A percentile compares a stretch with the other conserved stretches of the same genome.
phyloP scores from a whole-genome alignment of 2,113 vertebrate genomes.

The Elephantulus edwardii region DNA sequence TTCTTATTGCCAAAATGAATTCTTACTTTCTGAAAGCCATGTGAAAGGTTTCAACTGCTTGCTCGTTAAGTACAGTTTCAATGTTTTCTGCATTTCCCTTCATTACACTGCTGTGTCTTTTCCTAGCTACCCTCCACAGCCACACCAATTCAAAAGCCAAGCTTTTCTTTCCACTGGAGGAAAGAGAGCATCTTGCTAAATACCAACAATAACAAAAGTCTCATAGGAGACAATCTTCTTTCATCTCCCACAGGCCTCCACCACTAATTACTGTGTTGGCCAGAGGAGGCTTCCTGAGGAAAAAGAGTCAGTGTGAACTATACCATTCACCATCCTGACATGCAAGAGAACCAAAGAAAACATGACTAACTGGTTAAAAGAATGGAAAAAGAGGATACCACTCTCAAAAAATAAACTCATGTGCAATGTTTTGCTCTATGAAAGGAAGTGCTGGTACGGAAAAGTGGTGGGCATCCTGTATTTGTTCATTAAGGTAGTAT shows the following conservation, averaged over 20 bases:
- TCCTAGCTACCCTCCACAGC: neutral
- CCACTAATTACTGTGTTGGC: neutral
- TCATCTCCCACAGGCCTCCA: conserved; percentile 23
- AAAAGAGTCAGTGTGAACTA: neutral
- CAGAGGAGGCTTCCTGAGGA: conserved; percentile 48
- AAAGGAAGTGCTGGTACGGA: conserved; percentile 58
- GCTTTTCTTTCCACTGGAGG: conserved; percentile 10
- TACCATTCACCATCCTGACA: conserved; percentile 34
- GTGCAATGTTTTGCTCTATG: conserved; percentile 20
- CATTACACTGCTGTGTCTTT: neutral
- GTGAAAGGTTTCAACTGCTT: neutral
- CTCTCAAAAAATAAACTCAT: conserved; percentile 60
- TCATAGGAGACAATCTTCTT: neutral
- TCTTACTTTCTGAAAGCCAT: neutral
- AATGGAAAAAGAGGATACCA: conserved; percentile 57
- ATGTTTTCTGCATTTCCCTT: neutral
- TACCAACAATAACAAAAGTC: conserved; percentile 17
- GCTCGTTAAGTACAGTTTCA: neutral
- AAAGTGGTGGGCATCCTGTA: conserved; percentile 60
- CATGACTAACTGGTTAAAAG: conserved; percentile 45
- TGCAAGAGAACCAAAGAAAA: conserved; percentile 51
- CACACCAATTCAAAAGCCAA: neutral
- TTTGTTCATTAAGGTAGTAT: conserved; percentile 59
- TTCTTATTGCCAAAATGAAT: conserved; percentile 1
- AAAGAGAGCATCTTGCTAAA: neutral